Percentiles rank a stretch among this genome's conserved stretches.
These are phyloP conservation scores for Sandelia bainsii DNA, from an alignment of 2,797 vertebrate genomes.

Conservation along the genomic window DNA sequence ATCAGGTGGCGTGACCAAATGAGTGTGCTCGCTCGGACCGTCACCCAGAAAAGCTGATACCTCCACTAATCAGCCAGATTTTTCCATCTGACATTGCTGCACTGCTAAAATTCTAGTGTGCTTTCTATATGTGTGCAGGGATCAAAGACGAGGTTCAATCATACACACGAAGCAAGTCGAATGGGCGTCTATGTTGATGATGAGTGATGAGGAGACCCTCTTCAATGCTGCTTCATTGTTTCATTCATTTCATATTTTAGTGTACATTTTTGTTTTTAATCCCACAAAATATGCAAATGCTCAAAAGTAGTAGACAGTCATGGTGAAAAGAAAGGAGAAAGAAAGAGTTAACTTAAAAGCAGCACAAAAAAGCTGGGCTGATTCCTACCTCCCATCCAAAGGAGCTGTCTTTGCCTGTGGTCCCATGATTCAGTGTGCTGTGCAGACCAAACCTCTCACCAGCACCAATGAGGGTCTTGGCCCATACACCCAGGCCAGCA, in stretches of 20 bases:
- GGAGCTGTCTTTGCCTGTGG: slow-evolving; percentile 89
- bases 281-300: not conserved
- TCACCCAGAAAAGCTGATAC: slow-evolving; percentile 82
- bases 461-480: slow-evolving; percentile 89
- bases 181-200: slow-evolving; percentile 51
- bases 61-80: slow-evolving; percentile 81
- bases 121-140: slow-evolving; percentile 31
- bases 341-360: not conserved
- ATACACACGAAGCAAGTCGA: slow-evolving; percentile 60
- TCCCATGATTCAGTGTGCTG: slow-evolving; percentile 84
- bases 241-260: not conserved
- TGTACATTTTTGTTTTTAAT: slow-evolving; percentile 19
- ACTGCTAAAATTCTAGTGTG: slow-evolving; percentile 50
- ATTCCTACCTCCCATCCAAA: slow-evolving; percentile 97
- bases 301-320: slow-evolving; percentile 4
- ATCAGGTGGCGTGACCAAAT: slow-evolving; percentile 88
- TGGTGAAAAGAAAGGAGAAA: not conserved
- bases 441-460: slow-evolving; percentile 94
- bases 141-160: slow-evolving; percentile 67
- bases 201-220: slow-evolving; percentile 41
- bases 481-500: slow-evolving; percentile 96
- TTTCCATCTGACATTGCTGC: slow-evolving; percentile 76
- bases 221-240: slow-evolving; percentile 9
- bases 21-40: slow-evolving; percentile 73
- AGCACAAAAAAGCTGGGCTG: not conserved